A percentile compares a stretch with the other conserved stretches of the same genome.
phyloP scores from a whole-genome alignment of 2,888 invertebrate genomes.

The Harpalus rubripes region DNA sequence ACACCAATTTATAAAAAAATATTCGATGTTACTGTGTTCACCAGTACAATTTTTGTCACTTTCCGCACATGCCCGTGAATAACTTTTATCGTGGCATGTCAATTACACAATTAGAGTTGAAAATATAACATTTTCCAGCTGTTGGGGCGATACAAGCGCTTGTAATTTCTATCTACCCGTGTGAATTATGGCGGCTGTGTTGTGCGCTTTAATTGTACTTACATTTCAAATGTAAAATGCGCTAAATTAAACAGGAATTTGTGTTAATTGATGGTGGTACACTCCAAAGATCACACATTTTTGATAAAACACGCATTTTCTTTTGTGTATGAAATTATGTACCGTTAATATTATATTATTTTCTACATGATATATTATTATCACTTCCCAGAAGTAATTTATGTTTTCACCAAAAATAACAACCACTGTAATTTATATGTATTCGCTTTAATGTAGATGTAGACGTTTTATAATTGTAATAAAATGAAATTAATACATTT shows the following conservation, averaged over 20 bases:
- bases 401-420: slow-evolving; percentile 44
- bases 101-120: not conserved
- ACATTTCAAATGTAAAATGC: slow-evolving; percentile 13
- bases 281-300: slow-evolving; percentile 20
- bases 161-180: slow-evolving; percentile 27
- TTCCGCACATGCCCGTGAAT: not conserved
- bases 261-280: slow-evolving; percentile 47
- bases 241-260: slow-evolving; percentile 20
- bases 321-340: slow-evolving; percentile 24
- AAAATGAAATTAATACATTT: not conserved
- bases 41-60: not conserved
- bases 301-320: not conserved
- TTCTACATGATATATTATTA: slow-evolving; percentile 31
- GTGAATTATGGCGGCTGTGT: slow-evolving; percentile 17
- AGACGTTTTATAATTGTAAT: slow-evolving; percentile 30
- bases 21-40: not conserved
- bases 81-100: not conserved
- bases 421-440: slow-evolving; percentile 14
- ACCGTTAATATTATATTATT: slow-evolving; percentile 22
- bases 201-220: slow-evolving; percentile 9
- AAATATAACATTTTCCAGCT: slow-evolving; percentile 23
- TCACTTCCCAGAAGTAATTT: slow-evolving; percentile 44
- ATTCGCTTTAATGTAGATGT: not conserved
- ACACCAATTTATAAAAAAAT: no score
- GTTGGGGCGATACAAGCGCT: not conserved